Evolutionary conservation across 1,140 invertebrate genomes (phyloP).

Genomic region (Tribolium madens): DNA sequence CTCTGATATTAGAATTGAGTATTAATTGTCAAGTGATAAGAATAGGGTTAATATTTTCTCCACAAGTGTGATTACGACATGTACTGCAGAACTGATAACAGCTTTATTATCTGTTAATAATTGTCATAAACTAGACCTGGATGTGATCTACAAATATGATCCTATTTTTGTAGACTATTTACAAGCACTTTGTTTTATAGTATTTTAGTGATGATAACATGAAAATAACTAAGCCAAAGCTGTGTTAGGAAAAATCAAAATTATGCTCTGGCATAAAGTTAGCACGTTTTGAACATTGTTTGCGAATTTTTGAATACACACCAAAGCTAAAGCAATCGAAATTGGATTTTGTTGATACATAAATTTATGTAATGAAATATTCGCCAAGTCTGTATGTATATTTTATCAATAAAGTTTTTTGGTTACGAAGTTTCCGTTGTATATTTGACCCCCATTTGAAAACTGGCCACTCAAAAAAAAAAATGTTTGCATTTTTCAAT

Average conservation of each 20-base stretch:
- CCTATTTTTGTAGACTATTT: slow-evolving; percentile 38
- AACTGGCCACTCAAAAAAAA: too few species aligned
- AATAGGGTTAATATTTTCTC: slow-evolving; percentile 19
- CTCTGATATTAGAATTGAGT: slow-evolving; percentile 11
- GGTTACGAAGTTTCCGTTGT: background rate
- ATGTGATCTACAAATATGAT: slow-evolving; percentile 39
- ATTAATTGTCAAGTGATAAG: slow-evolving; percentile 30
- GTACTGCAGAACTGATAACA: slow-evolving; percentile 36
- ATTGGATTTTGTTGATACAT: background rate
- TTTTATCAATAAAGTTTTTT: slow-evolving; percentile 35
- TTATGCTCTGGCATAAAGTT: background rate
- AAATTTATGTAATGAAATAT: background rate
- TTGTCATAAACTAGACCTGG: slow-evolving; percentile 24
- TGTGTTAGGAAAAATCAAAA: slow-evolving; percentile 2
- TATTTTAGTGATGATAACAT: slow-evolving; percentile 1
- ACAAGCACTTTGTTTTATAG: slow-evolving; percentile 34
- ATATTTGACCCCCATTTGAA: too few species aligned
- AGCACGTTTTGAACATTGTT: slow-evolving; percentile 17
- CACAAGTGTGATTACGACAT: slow-evolving; percentile 18
- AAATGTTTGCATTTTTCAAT: too few species aligned
- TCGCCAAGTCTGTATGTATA: slow-evolving; percentile 16
- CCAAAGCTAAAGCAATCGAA: background rate
- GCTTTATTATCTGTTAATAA: slow-evolving; percentile 28
- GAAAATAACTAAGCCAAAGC: background rate
- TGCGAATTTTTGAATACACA: slow-evolving; percentile 15